A percentile compares a stretch with the other conserved stretches of the same genome.
Conservation (phyloP, 2,113 vertebrate species). For the Scomber colias region DNA sequence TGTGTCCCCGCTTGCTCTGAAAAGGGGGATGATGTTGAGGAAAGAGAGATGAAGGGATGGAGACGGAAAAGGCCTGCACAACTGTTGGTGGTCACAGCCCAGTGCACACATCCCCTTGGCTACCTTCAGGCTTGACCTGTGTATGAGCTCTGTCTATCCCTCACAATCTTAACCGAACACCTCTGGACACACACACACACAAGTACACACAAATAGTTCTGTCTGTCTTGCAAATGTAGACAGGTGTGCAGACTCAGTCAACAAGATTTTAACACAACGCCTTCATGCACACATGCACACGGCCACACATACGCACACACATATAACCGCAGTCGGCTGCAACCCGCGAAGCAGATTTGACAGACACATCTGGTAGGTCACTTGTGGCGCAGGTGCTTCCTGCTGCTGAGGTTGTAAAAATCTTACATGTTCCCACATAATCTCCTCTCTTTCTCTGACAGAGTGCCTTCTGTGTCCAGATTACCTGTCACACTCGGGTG, state of each 20-base stretch:
- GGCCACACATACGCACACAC: conserved; percentile 5
- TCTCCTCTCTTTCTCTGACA: conserved; percentile 30
- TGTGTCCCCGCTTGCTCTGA: conserved; percentile 53
- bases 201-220: conserved; percentile 43
- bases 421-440: conserved; percentile 22
- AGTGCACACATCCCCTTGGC: conserved; percentile 49
- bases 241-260: conserved; percentile 58
- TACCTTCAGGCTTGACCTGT: conserved; percentile 68
- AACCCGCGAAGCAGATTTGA: conserved; percentile 64
- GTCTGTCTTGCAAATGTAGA: conserved; percentile 63
- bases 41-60: conserved; percentile 52
- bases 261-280: conserved; percentile 49
- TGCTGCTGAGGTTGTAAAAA: conserved; percentile 63
- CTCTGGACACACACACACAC: conserved; percentile 45
- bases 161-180: conserved; percentile 41
- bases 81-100: conserved; percentile 75
- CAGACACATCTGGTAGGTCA: conserved; percentile 66
- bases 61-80: conserved; percentile 47
- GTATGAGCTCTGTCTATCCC: conserved; percentile 60
- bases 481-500: conserved; percentile 45
- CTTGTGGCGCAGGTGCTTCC: conserved; percentile 60
- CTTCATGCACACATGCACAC: conserved; percentile 48
- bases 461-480: conserved; percentile 45
- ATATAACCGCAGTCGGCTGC: conserved; percentile 31
- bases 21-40: conserved; percentile 43